These are phyloP conservation scores for Chanos chanos DNA, from an alignment of 2,797 vertebrate species.

Conservation along the genomic window DNA sequence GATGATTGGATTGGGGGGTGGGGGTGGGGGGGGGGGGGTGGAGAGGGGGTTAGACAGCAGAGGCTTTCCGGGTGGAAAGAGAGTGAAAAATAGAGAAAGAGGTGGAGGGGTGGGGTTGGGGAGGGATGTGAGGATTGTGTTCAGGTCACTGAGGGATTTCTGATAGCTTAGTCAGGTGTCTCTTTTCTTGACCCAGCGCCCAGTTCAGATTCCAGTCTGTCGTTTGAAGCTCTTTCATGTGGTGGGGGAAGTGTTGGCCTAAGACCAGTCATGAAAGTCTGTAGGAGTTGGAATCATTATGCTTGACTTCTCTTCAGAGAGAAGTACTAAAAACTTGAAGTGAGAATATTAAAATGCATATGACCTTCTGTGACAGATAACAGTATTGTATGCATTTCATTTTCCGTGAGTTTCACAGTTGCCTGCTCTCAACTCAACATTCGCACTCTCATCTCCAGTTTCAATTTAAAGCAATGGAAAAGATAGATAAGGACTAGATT, in stretches of 20 bases:
- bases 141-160: background rate
- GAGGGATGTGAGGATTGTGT: background rate
- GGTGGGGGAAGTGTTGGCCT: constrained; percentile 16
- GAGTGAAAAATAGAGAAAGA: background rate
- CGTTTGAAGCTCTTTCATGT: constrained; percentile 32
- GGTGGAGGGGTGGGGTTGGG: background rate
- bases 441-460: constrained; percentile 8
- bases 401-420: background rate
- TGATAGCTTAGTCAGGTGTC: constrained; percentile 22
- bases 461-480: constrained; percentile 16
- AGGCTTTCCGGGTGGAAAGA: background rate
- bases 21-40: too few relatives aligned
- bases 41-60: background rate
- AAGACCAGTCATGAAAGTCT: background rate
- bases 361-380: background rate
- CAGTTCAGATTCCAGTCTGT: constrained; percentile 12
- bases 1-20: too few relatives aligned
- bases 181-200: constrained; percentile 6
- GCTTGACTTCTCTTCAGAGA: constrained; percentile 9
- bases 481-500: constrained; percentile 1
- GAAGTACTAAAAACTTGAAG: background rate
- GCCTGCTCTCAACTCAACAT: background rate
- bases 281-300: background rate
- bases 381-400: background rate
- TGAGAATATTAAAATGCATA: constrained; percentile 6